Percentiles rank a stretch among this genome's conserved stretches.
phyloP scores from a whole-genome alignment of 2,797 vertebrate species.

The Knipowitschia caucasica region DNA sequence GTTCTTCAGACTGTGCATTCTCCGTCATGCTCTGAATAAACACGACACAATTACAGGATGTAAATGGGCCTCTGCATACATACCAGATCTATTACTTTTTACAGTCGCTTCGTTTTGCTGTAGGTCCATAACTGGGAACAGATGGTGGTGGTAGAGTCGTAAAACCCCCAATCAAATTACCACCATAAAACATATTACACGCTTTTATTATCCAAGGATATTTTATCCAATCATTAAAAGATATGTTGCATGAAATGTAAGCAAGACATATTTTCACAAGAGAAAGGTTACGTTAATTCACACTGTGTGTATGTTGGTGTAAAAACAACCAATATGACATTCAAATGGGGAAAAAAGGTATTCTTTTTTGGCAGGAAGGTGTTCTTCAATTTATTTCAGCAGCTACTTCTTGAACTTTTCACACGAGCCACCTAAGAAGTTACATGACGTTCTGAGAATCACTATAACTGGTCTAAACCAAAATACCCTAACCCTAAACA shows the following conservation, averaged over 20 bases:
- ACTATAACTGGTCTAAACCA: too few relatives aligned
- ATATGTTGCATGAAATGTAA: constrained; percentile 4
- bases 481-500: too few relatives aligned
- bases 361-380: too few relatives aligned
- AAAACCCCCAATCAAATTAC: constrained; percentile 32
- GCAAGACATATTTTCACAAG: background rate
- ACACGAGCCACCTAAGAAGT: too few relatives aligned
- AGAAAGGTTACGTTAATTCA: background rate
- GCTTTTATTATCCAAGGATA: constrained; percentile 10
- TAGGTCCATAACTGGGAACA: constrained; percentile 59
- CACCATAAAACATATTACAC: constrained; percentile 24
- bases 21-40: constrained; percentile 50
- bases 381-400: too few relatives aligned
- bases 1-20: constrained; percentile 25
- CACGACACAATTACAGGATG: constrained; percentile 50
- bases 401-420: too few relatives aligned
- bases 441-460: too few relatives aligned
- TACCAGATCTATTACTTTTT: constrained; percentile 50
- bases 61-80: constrained; percentile 50
- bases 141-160: constrained; percentile 41
- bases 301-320: background rate
- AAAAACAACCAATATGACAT: too few relatives aligned
- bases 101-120: constrained; percentile 51
- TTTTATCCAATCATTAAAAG: constrained; percentile 6
- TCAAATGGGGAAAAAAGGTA: too few relatives aligned